Conservation (phyloP, 2,113 vertebrate genomes). For the Amphilophus citrinellus region DNA sequence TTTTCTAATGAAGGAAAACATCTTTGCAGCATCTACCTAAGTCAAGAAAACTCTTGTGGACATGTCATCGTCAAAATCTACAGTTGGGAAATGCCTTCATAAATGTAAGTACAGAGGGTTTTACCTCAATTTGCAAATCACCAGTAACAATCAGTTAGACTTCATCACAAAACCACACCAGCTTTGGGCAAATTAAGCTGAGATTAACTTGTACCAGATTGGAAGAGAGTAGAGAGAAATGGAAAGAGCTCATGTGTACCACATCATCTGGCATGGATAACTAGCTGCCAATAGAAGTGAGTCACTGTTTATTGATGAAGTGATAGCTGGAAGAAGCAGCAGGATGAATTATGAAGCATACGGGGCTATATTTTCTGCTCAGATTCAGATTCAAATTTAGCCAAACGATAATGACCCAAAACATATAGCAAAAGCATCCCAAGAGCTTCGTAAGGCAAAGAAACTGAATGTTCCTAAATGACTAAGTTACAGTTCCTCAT, state of each 20-base stretch:
- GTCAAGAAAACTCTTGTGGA: not conserved
- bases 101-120: not conserved
- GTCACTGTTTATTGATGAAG: slow-evolving; percentile 14
- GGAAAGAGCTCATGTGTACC: not conserved
- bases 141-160: not conserved
- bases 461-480: not conserved
- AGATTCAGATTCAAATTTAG: not conserved
- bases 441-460: not conserved
- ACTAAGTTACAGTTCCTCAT: not conserved
- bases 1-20: not conserved
- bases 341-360: not conserved
- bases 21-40: not conserved
- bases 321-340: not conserved
- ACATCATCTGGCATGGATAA: not conserved
- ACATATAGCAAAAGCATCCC: not conserved
- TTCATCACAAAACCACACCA: not conserved
- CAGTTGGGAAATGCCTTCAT: not conserved
- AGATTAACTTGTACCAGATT: not conserved
- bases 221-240: slow-evolving; percentile 2
- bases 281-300: slow-evolving; percentile 5
- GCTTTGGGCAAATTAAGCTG: not conserved
- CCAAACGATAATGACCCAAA: not conserved
- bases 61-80: not conserved
- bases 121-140: not conserved
- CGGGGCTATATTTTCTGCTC: not conserved